These are phyloP conservation scores for Dufourea novaeangliae DNA, from an alignment of 1,140 invertebrate species.

Conservation along the genomic window DNA sequence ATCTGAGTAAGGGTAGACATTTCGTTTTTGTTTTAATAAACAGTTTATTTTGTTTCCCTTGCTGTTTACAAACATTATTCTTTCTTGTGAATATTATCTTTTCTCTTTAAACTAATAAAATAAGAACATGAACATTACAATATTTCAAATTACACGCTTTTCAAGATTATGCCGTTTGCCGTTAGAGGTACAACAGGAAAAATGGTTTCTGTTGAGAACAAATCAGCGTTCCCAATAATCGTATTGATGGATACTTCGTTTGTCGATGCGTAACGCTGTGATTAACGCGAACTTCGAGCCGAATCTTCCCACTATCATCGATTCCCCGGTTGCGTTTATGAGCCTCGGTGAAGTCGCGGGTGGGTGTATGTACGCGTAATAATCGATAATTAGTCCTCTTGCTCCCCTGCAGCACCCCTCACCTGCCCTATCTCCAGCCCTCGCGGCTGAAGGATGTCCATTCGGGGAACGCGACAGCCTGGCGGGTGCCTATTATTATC, in stretches of 20 bases:
- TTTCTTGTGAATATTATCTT: no score
- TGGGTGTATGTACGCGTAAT: conserved; percentile 36
- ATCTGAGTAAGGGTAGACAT: no score
- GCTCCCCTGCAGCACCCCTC: neutral
- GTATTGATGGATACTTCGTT: conserved; percentile 20
- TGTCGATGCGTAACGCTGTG: neutral
- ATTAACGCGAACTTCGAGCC: neutral
- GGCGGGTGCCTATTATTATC: conserved; percentile 52
- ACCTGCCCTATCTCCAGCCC: neutral
- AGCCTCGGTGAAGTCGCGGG: conserved; percentile 24
- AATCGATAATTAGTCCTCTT: conserved; percentile 55
- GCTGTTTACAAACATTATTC: no score
- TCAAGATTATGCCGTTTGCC: no score
- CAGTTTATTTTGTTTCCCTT: no score
- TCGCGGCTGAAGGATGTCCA: conserved; percentile 41
- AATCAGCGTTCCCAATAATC: no score
- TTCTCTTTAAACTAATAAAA: no score
- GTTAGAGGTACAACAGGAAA: no score
- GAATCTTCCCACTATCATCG: conserved; percentile 23
- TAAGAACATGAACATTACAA: no score
- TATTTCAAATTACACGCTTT: no score
- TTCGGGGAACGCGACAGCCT: conserved; percentile 48
- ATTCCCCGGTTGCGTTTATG: conserved; percentile 17
- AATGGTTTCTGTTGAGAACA: no score
- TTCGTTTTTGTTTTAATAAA: no score